These are phyloP conservation scores for Siniperca chuatsi DNA, from an alignment of 2,113 vertebrate genomes.

Conservation along the genomic window DNA sequence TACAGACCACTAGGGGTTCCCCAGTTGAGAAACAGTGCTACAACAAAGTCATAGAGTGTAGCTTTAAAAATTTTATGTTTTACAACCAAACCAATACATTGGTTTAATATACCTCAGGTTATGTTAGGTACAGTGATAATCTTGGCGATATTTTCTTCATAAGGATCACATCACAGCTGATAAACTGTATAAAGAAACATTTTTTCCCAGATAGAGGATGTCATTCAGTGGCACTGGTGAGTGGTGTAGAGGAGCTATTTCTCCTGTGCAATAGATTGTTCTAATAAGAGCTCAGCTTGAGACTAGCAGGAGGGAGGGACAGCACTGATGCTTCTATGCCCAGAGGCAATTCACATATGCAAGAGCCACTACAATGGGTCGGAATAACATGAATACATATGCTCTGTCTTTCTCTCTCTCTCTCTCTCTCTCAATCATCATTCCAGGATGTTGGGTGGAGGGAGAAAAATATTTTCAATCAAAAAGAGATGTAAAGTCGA, in stretches of 20 bases:
- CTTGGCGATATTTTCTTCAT: too few species aligned
- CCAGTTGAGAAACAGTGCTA: not conserved
- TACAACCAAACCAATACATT: not conserved
- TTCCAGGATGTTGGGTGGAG: not conserved
- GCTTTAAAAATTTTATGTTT: not conserved
- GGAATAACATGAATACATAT: constrained; percentile 26
- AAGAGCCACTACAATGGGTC: constrained; percentile 49
- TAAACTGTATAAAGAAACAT: not conserved
- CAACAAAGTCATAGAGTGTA: not conserved
- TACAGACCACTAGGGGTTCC: not conserved
- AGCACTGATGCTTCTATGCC: not conserved
- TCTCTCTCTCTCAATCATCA: not conserved
- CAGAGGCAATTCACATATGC: constrained; percentile 32
- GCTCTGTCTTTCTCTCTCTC: not conserved
- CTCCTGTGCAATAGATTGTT: constrained; percentile 9
- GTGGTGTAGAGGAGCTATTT: not conserved
- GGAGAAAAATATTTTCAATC: not conserved
- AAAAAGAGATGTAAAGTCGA: not conserved
- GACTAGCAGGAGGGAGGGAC: constrained; percentile 1
- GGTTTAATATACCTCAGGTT: not conserved
- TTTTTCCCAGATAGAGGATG: not conserved
- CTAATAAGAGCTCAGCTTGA: constrained; percentile 16
- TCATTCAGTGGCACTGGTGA: not conserved
- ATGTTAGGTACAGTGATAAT: not conserved
- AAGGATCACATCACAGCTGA: not conserved